These are phyloP conservation scores for Amiota communis DNA, from an alignment of 2,888 invertebrate genomes.

Conservation along the genomic window DNA sequence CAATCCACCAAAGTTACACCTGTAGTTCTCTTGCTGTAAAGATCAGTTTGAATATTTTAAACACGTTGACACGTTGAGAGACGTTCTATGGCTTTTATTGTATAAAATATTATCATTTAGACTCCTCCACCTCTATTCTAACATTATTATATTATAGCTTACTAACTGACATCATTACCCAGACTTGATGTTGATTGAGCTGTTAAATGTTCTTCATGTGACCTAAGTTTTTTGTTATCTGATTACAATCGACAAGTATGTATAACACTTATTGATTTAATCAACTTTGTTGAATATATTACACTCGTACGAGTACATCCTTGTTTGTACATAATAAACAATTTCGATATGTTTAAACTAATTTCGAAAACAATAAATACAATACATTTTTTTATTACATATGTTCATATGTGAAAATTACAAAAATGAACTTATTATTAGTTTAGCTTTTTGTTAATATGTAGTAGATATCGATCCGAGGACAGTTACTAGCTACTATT, in stretches of 20 bases:
- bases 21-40: too few relatives aligned
- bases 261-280: conserved; percentile 5
- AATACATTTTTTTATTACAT: conserved; percentile 49
- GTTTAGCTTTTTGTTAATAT: neutral
- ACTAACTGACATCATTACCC: too few relatives aligned
- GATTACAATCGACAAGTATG: neutral
- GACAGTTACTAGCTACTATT: neutral
- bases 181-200: neutral
- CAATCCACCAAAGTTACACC: too few relatives aligned
- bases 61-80: too few relatives aligned
- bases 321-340: conserved; percentile 47
- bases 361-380: conserved; percentile 53
- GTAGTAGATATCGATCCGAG: conserved; percentile 14
- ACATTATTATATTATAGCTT: too few relatives aligned
- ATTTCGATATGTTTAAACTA: conserved; percentile 43
- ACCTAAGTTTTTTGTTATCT: neutral
- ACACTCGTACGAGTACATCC: conserved; percentile 56
- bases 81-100: too few relatives aligned
- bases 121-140: too few relatives aligned
- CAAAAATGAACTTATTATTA: conserved; percentile 37
- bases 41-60: too few relatives aligned
- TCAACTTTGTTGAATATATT: conserved; percentile 37
- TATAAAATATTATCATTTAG: too few relatives aligned
- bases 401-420: conserved; percentile 42
- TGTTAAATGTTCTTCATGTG: conserved; percentile 1